Evolutionary conservation across 1,140 invertebrate genomes (phyloP).

Genomic region (Teleopsis dalmanni): DNA sequence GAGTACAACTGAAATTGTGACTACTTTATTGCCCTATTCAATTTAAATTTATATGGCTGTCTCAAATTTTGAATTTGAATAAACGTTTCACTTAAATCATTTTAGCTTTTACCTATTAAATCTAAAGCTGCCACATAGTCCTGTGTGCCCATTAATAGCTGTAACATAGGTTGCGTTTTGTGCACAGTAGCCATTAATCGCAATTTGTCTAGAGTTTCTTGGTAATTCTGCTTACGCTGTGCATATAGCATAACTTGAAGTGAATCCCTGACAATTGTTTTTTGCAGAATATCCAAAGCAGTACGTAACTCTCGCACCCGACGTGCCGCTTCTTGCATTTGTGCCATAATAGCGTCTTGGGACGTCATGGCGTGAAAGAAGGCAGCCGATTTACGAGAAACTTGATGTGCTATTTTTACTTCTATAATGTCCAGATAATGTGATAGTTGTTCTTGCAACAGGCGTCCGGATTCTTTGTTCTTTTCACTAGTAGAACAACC

Average conservation of each 20-base stretch:
- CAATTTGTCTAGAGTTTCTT: slow-evolving; percentile 63
- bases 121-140: slow-evolving; percentile 97
- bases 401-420: slow-evolving; percentile 90
- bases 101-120: slow-evolving; percentile 62
- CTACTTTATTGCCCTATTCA: too few species aligned
- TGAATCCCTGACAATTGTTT: slow-evolving; percentile 70
- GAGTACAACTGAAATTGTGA: too few species aligned
- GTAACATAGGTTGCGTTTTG: slow-evolving; percentile 96
- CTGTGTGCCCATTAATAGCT: slow-evolving; percentile 85
- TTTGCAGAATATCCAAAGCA: slow-evolving; percentile 65
- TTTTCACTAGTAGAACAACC: slow-evolving; percentile 42
- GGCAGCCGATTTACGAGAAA: slow-evolving; percentile 87
- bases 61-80: too few species aligned
- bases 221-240: slow-evolving; percentile 56
- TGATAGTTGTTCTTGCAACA: slow-evolving; percentile 65
- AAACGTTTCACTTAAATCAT: too few species aligned
- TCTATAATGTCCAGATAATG: slow-evolving; percentile 94
- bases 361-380: slow-evolving; percentile 97
- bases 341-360: slow-evolving; percentile 86
- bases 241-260: slow-evolving; percentile 67
- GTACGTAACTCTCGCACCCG: slow-evolving; percentile 67
- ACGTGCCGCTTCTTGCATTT: slow-evolving; percentile 73
- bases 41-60: too few species aligned
- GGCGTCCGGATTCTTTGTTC: slow-evolving; percentile 42
- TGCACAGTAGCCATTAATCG: slow-evolving; percentile 92